Base-by-base conservation (phyloP, 2,888 invertebrate species). In the Torymus tubicola region DNA sequence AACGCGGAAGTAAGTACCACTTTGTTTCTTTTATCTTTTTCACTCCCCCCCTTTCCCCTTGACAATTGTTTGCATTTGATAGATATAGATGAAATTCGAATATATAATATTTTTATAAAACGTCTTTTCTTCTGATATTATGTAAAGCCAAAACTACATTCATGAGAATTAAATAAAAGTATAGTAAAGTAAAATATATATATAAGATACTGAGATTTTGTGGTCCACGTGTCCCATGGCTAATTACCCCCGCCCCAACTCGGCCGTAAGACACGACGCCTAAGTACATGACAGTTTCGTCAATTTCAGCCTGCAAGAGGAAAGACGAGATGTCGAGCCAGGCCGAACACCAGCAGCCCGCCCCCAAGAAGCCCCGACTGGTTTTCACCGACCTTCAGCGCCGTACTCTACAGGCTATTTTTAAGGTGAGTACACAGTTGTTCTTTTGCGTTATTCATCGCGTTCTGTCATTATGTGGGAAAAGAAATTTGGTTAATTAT, bases 381-480 rank as follows among this genome's bases (percentile, higher is more conserved):
- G 99, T 99, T 92, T 99, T 99, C 94, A 99, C 99, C 91, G 99
- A 99, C 93, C 97, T 99, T 90, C 99, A 99, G 94, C 96, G 99
- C 92, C 96, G 99, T 93, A 99, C 99, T 91, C 96, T 99, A 92
- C 99, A 99, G 95, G 99, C 99, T 94, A 99, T 99, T 95, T 99
- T 99, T 95, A 99, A 99, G 95, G 97, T 97, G 92, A 91, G 89
- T 42, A 42, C 8, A n/a, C 50, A 14, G 21, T 24, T 16, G 1
- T 8, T 53, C 12, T 50, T 10, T 42, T n/a, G n/a, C n/a, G n/a
- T n/a, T 42, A 42, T 42, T 42, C 42, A 42, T 42, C 42, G 8
- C 42, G 42, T 8, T 42, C 42, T 42, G 5, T 42, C 8, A 42
- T 42, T 1, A 42, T 42, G 10, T 42, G 42, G 42, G 42, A 42